Base-by-base conservation (phyloP, 2,113 vertebrate species). In the Pogonocichla stellata region DNA sequence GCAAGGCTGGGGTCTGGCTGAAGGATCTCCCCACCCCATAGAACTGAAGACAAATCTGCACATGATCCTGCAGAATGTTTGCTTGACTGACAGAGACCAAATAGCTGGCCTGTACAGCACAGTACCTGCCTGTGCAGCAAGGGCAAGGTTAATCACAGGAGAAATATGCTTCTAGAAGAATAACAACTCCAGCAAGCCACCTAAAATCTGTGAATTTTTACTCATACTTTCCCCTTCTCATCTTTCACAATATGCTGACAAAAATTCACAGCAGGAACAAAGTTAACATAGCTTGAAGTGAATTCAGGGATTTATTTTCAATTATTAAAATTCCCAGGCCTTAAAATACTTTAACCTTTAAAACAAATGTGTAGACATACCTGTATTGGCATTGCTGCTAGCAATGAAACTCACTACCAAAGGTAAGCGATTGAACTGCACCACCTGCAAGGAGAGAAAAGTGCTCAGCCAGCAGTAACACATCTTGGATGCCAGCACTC, bases 331-430 rank as follows among this genome's bases (percentile, higher is more conserved):
- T 31, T 45, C 17, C 12, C 4, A 1, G 24, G 31, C 26, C 40
- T 92, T 79, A 89, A 88, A 47, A 66, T 31, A 64, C 43, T 47
- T 24, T 33, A 70, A 9, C 15, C 65, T 45, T 56, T 82, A 45
- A 73, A 92, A 74, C 2, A 18, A 7, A 14, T 0, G 2, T 38
- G 36, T 70, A 91, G 86, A 89, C 92, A 43, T 96, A 99, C 99
- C 99, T 74, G 99, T 99, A 91, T 99, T 99, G 75, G 99, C 99
- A 60, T 56, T 99, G 97, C 99, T 99, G 97, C 99, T 99, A 38
- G 99, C 99, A 78, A 99, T 99, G 96, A 99, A 99, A 91, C 99
- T 99, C 90, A 99, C 99, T 70, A 99, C 99, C 98, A 99, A 97
- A 43, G 99, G 99, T 62, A 99, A 97, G 34, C 99, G 98, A 92